Evolutionary conservation across 2,113 vertebrate species (phyloP).

Genomic region (Carassius carassius): DNA sequence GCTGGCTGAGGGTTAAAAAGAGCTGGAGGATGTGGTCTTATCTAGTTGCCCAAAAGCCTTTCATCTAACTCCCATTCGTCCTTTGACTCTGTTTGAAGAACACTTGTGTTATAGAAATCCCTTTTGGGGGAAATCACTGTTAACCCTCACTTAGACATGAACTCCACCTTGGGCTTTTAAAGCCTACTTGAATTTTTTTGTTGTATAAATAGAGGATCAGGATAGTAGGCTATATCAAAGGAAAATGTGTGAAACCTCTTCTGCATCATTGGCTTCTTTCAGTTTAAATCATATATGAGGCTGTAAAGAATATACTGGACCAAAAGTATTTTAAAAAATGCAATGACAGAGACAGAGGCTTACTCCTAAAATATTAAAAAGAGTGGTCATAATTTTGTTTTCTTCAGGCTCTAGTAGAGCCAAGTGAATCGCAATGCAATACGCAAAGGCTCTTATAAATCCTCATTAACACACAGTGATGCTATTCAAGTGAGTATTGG

Average conservation of each 20-base stretch:
- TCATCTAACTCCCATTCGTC: slow-evolving; percentile 36
- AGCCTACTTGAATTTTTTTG: background rate
- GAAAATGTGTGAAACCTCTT: background rate
- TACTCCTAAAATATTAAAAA: background rate
- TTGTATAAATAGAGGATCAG: slow-evolving; percentile 7
- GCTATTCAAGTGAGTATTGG: slow-evolving; percentile 53
- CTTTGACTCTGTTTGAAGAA: slow-evolving; percentile 13
- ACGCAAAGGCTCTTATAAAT: slow-evolving; percentile 22
- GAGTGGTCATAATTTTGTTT: background rate
- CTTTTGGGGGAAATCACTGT: background rate
- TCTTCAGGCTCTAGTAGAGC: background rate
- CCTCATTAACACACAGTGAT: slow-evolving; percentile 47
- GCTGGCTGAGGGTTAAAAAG: background rate
- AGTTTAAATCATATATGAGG: background rate
- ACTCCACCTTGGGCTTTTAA: background rate
- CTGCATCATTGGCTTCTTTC: background rate
- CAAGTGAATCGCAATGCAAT: slow-evolving; percentile 17
- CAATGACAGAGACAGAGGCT: background rate
- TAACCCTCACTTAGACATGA: slow-evolving; percentile 13
- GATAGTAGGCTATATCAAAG: background rate
- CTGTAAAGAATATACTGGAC: background rate
- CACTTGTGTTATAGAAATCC: background rate
- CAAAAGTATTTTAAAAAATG: background rate
- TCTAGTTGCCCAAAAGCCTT: slow-evolving; percentile 35
- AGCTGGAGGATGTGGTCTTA: slow-evolving; percentile 18